Conservation (phyloP, 2,888 invertebrate species). For the Drosophila sordidula region DNA sequence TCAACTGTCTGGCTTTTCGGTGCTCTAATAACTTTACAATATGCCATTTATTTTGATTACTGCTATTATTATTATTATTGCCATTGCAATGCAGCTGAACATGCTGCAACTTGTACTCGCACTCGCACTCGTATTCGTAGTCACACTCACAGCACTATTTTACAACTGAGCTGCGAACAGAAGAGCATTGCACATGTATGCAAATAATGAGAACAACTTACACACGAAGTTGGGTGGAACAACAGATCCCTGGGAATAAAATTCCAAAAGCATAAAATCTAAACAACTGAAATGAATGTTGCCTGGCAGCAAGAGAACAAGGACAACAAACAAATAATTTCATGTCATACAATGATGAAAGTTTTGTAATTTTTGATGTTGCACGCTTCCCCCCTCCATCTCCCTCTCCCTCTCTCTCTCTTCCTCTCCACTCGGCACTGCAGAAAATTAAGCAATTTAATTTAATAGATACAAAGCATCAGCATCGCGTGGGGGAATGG, state of each 20-base stretch:
- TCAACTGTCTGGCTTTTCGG: neutral
- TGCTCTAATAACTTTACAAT: slow-evolving; percentile 15
- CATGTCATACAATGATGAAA: slow-evolving; percentile 79
- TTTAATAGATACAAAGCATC: slow-evolving; percentile 69
- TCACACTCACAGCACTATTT: slow-evolving; percentile 14
- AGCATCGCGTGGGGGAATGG: slow-evolving; percentile 2
- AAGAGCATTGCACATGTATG: slow-evolving; percentile 15
- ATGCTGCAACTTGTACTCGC: slow-evolving; percentile 10
- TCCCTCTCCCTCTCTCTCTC: neutral
- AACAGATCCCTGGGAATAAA: slow-evolving; percentile 65
- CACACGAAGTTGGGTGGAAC: slow-evolving; percentile 15
- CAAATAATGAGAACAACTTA: slow-evolving; percentile 35
- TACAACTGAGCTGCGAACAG: slow-evolving; percentile 14
- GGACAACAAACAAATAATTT: slow-evolving; percentile 67
- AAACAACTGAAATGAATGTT: slow-evolving; percentile 76
- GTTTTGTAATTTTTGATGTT: slow-evolving; percentile 72
- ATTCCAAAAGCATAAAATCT: slow-evolving; percentile 70
- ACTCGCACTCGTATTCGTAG: neutral
- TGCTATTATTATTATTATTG: slow-evolving; percentile 40
- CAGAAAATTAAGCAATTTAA: slow-evolving; percentile 78
- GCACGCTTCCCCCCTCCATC: neutral
- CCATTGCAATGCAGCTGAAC: slow-evolving; percentile 29
- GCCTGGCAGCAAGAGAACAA: slow-evolving; percentile 46
- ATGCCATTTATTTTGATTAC: slow-evolving; percentile 59
- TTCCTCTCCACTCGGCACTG: slow-evolving; percentile 24